phyloP scores from a whole-genome alignment of 2,113 vertebrate genomes.

The Ageneiosus marmoratus region DNA sequence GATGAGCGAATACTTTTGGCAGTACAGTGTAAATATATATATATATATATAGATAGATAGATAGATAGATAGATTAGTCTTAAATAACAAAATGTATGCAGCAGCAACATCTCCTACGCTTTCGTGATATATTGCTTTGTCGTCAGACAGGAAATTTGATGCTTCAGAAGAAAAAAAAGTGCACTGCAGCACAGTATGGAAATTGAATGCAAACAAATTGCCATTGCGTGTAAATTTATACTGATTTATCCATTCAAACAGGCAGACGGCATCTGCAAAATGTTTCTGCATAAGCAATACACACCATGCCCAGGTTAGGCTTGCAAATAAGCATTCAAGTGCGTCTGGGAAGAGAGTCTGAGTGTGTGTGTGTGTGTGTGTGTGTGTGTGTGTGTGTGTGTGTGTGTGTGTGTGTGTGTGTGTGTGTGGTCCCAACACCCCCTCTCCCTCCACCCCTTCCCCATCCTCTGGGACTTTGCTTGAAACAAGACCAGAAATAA shows the following conservation, averaged over 20 bases:
- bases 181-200: neutral
- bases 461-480: neutral
- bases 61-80: neutral
- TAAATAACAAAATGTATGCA: neutral
- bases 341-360: neutral
- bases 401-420: neutral
- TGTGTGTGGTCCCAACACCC: too few species aligned
- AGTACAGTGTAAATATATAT: too few species aligned
- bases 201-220: neutral
- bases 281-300: neutral
- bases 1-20: too few species aligned
- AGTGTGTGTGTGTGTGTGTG: neutral
- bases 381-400: neutral
- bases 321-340: neutral
- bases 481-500: neutral
- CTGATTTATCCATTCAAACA: neutral
- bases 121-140: neutral
- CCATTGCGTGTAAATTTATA: neutral
- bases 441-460: too few species aligned
- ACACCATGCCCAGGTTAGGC: neutral
- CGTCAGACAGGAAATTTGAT: neutral
- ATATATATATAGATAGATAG: neutral
- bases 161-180: neutral
- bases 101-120: neutral
- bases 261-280: conserved; percentile 12